Conservation (phyloP, 2,797 vertebrate species). For the Spea hammondii region DNA sequence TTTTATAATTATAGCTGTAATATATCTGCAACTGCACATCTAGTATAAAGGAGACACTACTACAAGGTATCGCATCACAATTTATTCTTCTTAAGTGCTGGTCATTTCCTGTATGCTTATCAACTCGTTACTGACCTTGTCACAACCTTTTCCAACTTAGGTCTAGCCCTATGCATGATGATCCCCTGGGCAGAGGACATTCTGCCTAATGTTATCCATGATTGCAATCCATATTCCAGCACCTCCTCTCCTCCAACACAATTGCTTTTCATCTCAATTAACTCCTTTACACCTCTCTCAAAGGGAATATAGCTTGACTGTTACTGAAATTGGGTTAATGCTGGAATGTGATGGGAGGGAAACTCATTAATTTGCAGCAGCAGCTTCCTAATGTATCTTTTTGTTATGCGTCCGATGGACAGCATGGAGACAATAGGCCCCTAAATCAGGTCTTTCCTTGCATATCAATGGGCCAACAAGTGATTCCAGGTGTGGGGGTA, state of each 20-base stretch:
- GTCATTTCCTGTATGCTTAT: slow-evolving; percentile 34
- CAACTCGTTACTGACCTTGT: slow-evolving; percentile 39
- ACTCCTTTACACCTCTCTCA: slow-evolving; percentile 32
- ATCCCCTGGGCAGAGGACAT: slow-evolving; percentile 32
- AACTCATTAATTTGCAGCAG: slow-evolving; percentile 46
- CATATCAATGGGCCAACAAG: slow-evolving; percentile 50
- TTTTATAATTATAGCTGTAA: too few relatives aligned
- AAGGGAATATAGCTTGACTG: slow-evolving; percentile 20
- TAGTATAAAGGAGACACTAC: too few relatives aligned
- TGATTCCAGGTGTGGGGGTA: slow-evolving; percentile 43
- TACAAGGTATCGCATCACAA: not conserved
- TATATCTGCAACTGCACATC: too few relatives aligned
- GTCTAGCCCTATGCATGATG: slow-evolving; percentile 39
- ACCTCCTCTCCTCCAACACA: slow-evolving; percentile 37
- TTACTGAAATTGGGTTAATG: slow-evolving; percentile 24
- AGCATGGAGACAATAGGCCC: slow-evolving; percentile 34
- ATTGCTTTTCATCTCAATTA: slow-evolving; percentile 47
- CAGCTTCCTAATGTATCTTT: slow-evolving; percentile 47
- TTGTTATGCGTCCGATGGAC: slow-evolving; percentile 39
- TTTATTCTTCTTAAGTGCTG: not conserved
- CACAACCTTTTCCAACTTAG: slow-evolving; percentile 35
- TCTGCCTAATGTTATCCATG: slow-evolving; percentile 24
- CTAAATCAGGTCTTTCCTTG: slow-evolving; percentile 35
- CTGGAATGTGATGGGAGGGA: slow-evolving; percentile 46
- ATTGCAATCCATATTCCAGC: slow-evolving; percentile 29